A percentile compares a stretch with the other conserved stretches of the same genome.
Evolutionary conservation across 2,888 invertebrate species (phyloP).

Genomic region (Hyppa rectilinea): DNA sequence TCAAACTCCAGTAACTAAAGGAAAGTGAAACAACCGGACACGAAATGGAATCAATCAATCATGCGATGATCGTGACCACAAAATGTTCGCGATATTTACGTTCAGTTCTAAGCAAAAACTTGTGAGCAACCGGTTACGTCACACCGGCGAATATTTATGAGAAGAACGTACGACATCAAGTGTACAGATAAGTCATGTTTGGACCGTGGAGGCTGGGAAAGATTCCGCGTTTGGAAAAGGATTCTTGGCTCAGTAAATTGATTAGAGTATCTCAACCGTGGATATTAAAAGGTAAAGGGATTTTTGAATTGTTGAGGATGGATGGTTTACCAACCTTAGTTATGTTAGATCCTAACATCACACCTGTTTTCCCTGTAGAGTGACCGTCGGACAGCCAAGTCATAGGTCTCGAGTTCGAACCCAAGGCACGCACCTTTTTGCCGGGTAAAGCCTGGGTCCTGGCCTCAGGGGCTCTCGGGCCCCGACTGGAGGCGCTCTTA

Average conservation of each 20-base stretch:
- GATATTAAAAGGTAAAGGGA: not conserved
- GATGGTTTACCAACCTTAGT: no score
- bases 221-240: not conserved
- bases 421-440: no score
- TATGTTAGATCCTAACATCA: no score
- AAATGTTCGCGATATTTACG: constrained; percentile 46
- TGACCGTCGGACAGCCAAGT: no score
- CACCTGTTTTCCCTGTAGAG: no score
- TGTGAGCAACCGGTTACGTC: constrained; percentile 68
- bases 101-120: constrained; percentile 71
- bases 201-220: constrained; percentile 7
- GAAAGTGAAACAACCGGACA: constrained; percentile 25
- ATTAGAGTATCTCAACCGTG: not conserved
- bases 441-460: no score
- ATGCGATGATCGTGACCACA: constrained; percentile 36
- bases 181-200: constrained; percentile 18
- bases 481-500: no score
- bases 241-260: not conserved
- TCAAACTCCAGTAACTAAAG: constrained; percentile 12
- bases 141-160: constrained; percentile 74
- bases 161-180: constrained; percentile 44
- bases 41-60: constrained; percentile 37
- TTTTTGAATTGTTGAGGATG: not conserved
- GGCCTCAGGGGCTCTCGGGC: no score
- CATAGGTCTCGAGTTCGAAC: no score